Evolutionary conservation across 2,888 invertebrate species (phyloP).

Genomic region (Magallana nippona): DNA sequence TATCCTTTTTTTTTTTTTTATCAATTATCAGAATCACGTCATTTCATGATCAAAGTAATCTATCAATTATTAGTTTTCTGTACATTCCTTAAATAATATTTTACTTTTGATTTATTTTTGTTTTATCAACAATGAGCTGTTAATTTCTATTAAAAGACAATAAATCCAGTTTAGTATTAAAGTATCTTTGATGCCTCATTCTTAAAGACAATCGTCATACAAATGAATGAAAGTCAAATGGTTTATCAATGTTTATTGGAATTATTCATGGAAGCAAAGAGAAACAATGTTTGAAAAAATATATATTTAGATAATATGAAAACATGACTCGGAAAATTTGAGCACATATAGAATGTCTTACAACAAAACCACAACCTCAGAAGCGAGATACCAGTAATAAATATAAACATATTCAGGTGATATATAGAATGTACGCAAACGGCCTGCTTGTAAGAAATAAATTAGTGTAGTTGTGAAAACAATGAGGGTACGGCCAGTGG

Average conservation of each 20-base stretch:
- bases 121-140: too few relatives aligned
- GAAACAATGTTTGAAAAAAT: conserved; percentile 15
- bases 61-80: too few relatives aligned
- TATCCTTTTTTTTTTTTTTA: too few relatives aligned
- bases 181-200: too few relatives aligned
- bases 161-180: too few relatives aligned
- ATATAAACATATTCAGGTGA: not conserved
- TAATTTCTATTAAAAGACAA: too few relatives aligned
- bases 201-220: not conserved
- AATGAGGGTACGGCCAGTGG: not conserved
- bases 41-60: too few relatives aligned
- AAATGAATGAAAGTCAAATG: not conserved
- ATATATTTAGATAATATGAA: conserved; percentile 26
- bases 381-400: not conserved
- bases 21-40: too few relatives aligned
- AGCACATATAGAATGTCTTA: conserved; percentile 18
- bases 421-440: not conserved
- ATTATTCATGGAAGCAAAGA: conserved; percentile 11
- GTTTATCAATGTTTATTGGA: conserved; percentile 22
- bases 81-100: too few relatives aligned
- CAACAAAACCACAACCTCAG: conserved; percentile 28
- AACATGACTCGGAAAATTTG: conserved; percentile 8
- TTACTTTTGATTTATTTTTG: too few relatives aligned
- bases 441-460: not conserved
- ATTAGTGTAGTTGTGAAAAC: conserved; percentile 20